phyloP scores from a whole-genome alignment of 1,140 invertebrate genomes.

The Zeugodacus cucurbitae region DNA sequence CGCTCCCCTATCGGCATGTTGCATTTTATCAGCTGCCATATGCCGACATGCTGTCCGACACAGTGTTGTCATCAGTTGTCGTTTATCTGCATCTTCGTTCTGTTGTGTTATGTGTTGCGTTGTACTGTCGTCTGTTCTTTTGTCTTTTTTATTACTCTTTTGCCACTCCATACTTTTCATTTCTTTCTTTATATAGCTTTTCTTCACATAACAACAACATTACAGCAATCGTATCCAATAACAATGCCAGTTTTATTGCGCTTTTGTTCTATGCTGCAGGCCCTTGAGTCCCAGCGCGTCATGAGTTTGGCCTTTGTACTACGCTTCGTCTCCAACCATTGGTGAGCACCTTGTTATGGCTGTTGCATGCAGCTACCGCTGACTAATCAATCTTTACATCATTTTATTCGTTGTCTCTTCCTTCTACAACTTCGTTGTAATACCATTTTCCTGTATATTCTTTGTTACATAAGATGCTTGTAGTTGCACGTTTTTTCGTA shows the following conservation, averaged over 20 bases:
- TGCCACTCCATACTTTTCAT: neutral
- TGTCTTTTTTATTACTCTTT: neutral
- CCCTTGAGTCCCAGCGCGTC: neutral
- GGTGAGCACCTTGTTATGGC: neutral
- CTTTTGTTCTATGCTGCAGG: slow-evolving; percentile 20
- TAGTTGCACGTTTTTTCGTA: neutral
- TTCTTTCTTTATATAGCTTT: neutral
- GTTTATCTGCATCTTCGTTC: neutral
- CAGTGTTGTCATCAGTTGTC: slow-evolving; percentile 14
- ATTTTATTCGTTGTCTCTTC: neutral
- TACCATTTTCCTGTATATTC: neutral
- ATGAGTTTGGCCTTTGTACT: neutral
- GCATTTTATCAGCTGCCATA: neutral
- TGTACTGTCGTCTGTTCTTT: neutral
- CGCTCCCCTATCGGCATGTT: neutral
- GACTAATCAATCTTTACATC: slow-evolving; percentile 33
- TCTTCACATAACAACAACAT: neutral
- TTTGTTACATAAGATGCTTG: too few species aligned
- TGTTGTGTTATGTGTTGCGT: neutral
- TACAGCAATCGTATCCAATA: neutral
- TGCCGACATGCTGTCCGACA: neutral
- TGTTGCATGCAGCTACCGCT: neutral
- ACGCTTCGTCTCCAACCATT: neutral
- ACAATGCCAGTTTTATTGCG: neutral
- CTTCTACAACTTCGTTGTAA: neutral